These are phyloP conservation scores for Hypselothyrea guttata DNA, from an alignment of 2,888 invertebrate genomes.

Conservation along the genomic window DNA sequence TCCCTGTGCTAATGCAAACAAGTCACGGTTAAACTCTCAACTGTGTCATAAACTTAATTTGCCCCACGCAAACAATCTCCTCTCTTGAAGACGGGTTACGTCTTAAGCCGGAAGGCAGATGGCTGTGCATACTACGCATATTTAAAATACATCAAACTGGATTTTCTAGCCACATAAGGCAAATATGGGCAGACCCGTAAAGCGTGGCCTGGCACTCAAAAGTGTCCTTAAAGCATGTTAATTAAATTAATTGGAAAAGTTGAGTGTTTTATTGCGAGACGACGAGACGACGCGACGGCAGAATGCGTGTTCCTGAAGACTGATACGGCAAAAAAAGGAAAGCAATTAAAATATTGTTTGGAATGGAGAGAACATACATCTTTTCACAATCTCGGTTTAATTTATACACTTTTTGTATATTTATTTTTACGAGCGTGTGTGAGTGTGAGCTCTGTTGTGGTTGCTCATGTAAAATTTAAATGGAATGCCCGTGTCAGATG, in stretches of 20 bases:
- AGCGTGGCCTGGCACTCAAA: constrained; percentile 7
- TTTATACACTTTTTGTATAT: constrained; percentile 15
- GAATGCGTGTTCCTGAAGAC: constrained; percentile 1
- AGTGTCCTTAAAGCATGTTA: constrained; percentile 46
- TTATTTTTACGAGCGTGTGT: constrained; percentile 9
- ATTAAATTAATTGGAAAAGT: constrained; percentile 73
- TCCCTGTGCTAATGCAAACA: neutral
- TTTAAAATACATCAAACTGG: constrained; percentile 5
- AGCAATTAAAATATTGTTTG: constrained; percentile 55
- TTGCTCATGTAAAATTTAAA: constrained; percentile 61
- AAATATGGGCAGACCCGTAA: constrained; percentile 34
- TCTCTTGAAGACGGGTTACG: constrained; percentile 2
- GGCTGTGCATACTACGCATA: too few relatives aligned
- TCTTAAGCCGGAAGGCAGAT: neutral
- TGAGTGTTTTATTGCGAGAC: constrained; percentile 52
- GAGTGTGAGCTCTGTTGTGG: constrained; percentile 20
- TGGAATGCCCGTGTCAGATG: constrained; percentile 39
- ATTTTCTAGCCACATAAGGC: constrained; percentile 7
- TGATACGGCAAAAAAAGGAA: constrained; percentile 33
- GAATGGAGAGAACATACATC: constrained; percentile 30
- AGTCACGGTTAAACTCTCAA: neutral
- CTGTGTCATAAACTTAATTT: constrained; percentile 36
- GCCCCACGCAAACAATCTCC: constrained; percentile 2
- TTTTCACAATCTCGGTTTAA: constrained; percentile 49
- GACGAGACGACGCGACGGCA: constrained; percentile 2